Base-by-base conservation (phyloP, 2,888 invertebrate species). In the Tortrix viridana region DNA sequence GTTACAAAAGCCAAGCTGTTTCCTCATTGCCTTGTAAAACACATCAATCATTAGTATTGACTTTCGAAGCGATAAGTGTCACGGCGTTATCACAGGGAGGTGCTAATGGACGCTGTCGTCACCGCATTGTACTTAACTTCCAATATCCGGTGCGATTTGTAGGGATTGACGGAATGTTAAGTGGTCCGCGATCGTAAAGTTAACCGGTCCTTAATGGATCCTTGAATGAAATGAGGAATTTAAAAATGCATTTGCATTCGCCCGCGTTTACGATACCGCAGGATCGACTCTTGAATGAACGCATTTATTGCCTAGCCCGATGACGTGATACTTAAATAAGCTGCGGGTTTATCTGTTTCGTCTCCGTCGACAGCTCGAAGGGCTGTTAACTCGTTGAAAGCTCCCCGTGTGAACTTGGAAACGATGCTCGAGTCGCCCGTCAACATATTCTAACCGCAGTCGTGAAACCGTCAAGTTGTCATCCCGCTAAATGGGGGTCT, bases 401-500 rank as follows among this genome's bases (percentile, higher is more conserved):
- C 71, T 70, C 75, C 75, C 79, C 86, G 86, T 89, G 88, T 82
- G 87, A 89, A 85, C 74, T 72, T 71, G 67, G 75, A 75, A 77
- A 82, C 76, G 72, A 73, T 75, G 76, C 75, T 71, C 75, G 43
- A 71, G 71, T 80, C 76, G 67, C 77, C 77, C 80, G 81, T 85
- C 81, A 75, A 76, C 83, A 70, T 74, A 71, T 75, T 70, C 75
- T 76, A 73, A 81, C 80, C 69, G 74, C 72, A 75, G 75, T 83
- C 77, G 80, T 79, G 80, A 79, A 81, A 77, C 80, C 82, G 84
- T 88, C 88, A 82, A 80, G 81, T 89, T 87, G 82, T 87, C 89
- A 88, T 88, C 75, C 76, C 74, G 72, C 80, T 90, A 90, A 63
- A 91, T 91, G 85, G 86, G 83, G 77, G 79, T 86, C 84, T 85